Percentiles rank a stretch among this genome's conserved stretches.
phyloP scores from a whole-genome alignment of 2,888 invertebrate genomes.

The Griposia aprilina region DNA sequence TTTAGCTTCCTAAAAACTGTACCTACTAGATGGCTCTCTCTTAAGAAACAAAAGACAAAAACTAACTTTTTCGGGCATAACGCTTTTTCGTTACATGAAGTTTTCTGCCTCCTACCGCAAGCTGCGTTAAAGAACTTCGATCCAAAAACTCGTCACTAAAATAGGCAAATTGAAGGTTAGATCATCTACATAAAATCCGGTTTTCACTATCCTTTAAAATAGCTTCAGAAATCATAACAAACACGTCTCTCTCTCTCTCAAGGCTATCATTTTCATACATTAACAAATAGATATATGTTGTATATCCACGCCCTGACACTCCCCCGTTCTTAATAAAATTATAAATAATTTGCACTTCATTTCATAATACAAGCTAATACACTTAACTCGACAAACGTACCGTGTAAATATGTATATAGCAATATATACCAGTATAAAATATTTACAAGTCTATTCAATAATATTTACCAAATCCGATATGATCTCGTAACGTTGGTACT shows the following conservation, averaged over 20 bases:
- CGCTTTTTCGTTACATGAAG: too few relatives aligned
- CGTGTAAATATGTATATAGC: slow-evolving; percentile 38
- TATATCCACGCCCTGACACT: background rate
- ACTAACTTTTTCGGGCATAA: too few relatives aligned
- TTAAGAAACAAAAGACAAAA: too few relatives aligned
- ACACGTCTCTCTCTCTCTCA: background rate
- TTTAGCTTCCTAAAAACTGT: too few relatives aligned
- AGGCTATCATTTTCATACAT: slow-evolving; percentile 5
- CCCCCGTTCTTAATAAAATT: slow-evolving; percentile 23
- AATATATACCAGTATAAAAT: slow-evolving; percentile 45
- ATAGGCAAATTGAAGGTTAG: background rate
- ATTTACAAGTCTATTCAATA: slow-evolving; percentile 54
- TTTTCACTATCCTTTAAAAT: background rate
- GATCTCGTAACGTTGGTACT: slow-evolving; percentile 20
- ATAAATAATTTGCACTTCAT: slow-evolving; percentile 28
- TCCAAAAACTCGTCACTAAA: background rate
- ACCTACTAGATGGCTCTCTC: too few relatives aligned
- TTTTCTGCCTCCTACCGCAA: too few relatives aligned
- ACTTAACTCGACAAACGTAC: slow-evolving; percentile 44
- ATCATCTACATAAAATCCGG: slow-evolving; percentile 10
- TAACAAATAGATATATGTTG: background rate
- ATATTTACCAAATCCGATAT: slow-evolving; percentile 50
- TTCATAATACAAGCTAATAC: slow-evolving; percentile 56
- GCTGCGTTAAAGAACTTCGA: too few relatives aligned
- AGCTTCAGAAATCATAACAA: slow-evolving; percentile 11